Evolutionary conservation across 2,113 vertebrate genomes (phyloP), one percentile per base, ranked within the genome.

Genomic region (Chaetops frenatus): DNA sequence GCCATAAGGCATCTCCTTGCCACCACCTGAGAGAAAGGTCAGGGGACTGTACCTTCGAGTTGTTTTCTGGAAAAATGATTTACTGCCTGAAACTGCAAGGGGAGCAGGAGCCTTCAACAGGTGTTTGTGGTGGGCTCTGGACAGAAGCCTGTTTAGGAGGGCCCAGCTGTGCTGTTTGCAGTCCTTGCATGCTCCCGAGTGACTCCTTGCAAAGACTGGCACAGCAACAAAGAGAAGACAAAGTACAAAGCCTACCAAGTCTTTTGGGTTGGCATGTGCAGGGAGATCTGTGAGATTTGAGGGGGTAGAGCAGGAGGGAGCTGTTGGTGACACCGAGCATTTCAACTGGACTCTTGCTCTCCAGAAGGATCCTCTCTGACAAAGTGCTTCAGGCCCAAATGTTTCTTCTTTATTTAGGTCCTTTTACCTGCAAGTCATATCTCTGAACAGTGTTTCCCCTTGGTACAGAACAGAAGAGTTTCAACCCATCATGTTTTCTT

Each of bases 181-280:
- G 47, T 7, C 27, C 24, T 21, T 7, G 7, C 9, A 22, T 0
- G 1, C 28, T 51, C 22, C 28, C 1, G 1, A 23, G 57, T 0
- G 8, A 15, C 11, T 35, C 40, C 29, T 42, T 31, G 42, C 15
- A 69, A 36, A 76, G 29, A 76, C 15, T 10, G 40, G 24, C 40
- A 40, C 44, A 51, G 24, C 0, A 5, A 47, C 29, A 54, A 64
- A 79, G 44, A 61, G 4, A 2, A 10, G 27, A 29, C 29, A 47
- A 74, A 42, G 10, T 9, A 29, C 10, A 65, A 58, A 35, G 23
- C 29, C 16, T 23, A 15, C 21, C 17, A 3, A 47, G 6, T 16
- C 36, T 48, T 70, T 67, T 24, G 54, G 31, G 19, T 7, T 44
- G 44, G 16, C 23, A 13, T 18, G 33, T 74, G 36, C 22, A 62